Conservation (phyloP, 2,113 vertebrate genomes). For the Motacilla alba region DNA sequence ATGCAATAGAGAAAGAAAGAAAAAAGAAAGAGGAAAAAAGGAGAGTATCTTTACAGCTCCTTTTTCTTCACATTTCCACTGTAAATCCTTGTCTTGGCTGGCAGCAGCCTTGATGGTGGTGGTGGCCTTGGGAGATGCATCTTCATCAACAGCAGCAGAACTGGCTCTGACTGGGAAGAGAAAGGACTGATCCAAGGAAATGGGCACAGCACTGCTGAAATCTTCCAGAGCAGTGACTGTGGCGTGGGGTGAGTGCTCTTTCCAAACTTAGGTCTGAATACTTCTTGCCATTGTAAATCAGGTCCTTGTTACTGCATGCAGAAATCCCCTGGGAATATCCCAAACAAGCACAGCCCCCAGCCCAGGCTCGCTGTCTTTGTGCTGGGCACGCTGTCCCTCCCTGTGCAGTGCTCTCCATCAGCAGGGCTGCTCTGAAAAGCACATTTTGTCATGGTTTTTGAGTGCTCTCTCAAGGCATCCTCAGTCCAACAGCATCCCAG, state of each 20-base stretch:
- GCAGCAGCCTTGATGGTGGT: not conserved
- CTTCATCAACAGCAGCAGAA: not conserved
- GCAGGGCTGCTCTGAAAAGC: not conserved
- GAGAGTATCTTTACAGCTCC: not conserved
- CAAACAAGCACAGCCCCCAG: not conserved
- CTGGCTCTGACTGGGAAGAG: fast-evolving
- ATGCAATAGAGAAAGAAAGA: not conserved
- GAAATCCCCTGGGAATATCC: not conserved
- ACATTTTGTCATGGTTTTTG: not conserved
- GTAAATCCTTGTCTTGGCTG: not conserved
- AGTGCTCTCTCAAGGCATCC: not conserved
- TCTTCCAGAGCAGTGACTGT: fast-evolving
- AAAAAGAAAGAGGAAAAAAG: no score
- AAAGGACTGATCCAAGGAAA: not conserved
- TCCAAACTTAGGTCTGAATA: not conserved
- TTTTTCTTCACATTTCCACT: not conserved
- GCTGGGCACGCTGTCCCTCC: not conserved
- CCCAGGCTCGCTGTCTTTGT: not conserved
- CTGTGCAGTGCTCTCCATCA: fast-evolving
- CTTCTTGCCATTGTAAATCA: not conserved
- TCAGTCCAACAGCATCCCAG: not conserved
- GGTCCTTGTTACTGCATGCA: not conserved
- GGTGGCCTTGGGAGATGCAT: not conserved
- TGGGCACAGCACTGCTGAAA: fast-evolving
- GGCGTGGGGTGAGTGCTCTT: not conserved